A percentile compares a stretch with the other conserved stretches of the same genome.
phyloP scores from a whole-genome alignment of 2,797 vertebrate genomes.

The Martes flavigula region DNA sequence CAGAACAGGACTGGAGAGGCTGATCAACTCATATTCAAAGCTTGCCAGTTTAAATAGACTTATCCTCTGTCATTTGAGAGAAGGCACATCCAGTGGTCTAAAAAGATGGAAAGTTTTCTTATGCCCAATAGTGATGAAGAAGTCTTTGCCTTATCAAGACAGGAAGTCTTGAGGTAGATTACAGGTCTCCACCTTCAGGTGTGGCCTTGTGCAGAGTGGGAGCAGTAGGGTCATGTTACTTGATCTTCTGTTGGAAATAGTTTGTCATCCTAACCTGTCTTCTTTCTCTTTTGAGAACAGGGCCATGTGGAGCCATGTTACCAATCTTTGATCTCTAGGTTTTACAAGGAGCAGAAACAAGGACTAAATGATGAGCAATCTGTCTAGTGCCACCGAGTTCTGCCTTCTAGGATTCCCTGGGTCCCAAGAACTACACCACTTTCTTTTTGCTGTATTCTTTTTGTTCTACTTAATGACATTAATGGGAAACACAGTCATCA shows the following conservation, averaged over 20 bases:
- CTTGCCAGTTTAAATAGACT: not conserved
- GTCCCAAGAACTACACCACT: not conserved
- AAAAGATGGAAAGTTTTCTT: not conserved
- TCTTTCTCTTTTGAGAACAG: not conserved
- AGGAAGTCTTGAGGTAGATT: not conserved
- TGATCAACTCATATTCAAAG: not conserved
- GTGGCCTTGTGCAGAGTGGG: not conserved
- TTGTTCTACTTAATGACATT: constrained; percentile 48
- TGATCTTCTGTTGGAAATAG: not conserved
- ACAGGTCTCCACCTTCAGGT: not conserved
- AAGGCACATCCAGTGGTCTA: not conserved
- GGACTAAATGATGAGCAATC: constrained; percentile 28
- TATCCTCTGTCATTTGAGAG: not conserved
- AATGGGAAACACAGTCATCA: constrained; percentile 52
- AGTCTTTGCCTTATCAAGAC: not conserved
- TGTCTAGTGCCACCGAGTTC: constrained; percentile 61
- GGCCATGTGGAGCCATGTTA: not conserved
- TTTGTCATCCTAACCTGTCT: not conserved
- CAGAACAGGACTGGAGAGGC: not conserved
- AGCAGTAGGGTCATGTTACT: too few species aligned
- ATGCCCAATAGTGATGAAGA: not conserved
- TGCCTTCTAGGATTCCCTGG: constrained; percentile 52
- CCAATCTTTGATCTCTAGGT: not conserved
- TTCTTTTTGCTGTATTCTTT: constrained; percentile 59
- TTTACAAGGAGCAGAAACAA: not conserved